Conservation (phyloP, 2,113 vertebrate species). For the Rhodinocichla rosea region DNA sequence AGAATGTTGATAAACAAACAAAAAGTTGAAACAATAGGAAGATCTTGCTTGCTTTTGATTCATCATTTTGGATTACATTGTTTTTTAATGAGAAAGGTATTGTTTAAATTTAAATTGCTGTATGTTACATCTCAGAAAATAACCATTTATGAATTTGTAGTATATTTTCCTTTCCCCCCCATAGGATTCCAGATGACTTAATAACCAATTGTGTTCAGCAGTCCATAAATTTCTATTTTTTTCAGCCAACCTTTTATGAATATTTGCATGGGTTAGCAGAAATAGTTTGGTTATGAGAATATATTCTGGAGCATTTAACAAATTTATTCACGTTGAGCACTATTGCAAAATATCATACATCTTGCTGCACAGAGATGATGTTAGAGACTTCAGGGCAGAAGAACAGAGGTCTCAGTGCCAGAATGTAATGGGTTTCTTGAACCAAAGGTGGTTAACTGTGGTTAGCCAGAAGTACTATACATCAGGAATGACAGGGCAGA, state of each 20-base stretch:
- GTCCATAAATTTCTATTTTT: slow-evolving; percentile 46
- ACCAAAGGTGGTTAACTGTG: not conserved
- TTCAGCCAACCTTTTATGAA: slow-evolving; percentile 28
- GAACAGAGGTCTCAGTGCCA: slow-evolving; percentile 35
- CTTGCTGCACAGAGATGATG: not conserved
- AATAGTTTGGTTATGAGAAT: slow-evolving; percentile 52
- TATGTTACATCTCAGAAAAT: not conserved
- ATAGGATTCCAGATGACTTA: slow-evolving; percentile 32
- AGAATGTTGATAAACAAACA: not conserved
- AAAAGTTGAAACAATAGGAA: not conserved
- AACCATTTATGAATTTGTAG: not conserved
- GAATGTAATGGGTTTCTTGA: slow-evolving; percentile 49
- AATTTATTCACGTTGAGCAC: not conserved
- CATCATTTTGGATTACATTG: not conserved
- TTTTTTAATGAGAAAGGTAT: not conserved
- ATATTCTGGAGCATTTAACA: slow-evolving; percentile 39
- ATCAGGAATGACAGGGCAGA: not conserved
- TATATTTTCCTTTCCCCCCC: not conserved
- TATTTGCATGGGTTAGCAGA: slow-evolving; percentile 59
- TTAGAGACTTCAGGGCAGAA: not conserved
- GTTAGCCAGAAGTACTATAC: slow-evolving; percentile 25
- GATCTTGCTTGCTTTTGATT: not conserved
- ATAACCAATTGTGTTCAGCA: slow-evolving; percentile 35
- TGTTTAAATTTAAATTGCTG: not conserved
- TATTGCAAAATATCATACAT: slow-evolving; percentile 31